These are phyloP conservation scores for Aspidoscelis tigris DNA, from an alignment of 2,113 vertebrate species.

Conservation along the genomic window DNA sequence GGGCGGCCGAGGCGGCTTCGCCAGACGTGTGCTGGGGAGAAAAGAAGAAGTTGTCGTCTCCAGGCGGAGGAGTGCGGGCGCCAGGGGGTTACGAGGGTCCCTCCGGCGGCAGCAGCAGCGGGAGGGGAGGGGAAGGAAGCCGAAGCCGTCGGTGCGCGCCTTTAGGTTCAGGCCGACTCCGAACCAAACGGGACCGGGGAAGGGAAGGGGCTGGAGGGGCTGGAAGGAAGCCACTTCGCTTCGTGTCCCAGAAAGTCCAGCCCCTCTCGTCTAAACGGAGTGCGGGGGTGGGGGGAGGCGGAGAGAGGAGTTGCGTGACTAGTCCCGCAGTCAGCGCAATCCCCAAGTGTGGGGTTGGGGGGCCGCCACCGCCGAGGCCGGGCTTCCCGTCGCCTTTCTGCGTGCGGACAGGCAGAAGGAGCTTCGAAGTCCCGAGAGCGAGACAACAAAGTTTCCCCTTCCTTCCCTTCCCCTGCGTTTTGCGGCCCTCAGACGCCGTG, in stretches of 20 bases:
- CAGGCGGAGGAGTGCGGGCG: neutral
- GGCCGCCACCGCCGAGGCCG: neutral
- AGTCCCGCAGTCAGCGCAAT: rapidly evolving
- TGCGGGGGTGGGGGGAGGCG: too few species aligned
- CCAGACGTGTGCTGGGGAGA: neutral
- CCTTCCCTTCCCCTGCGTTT: neutral
- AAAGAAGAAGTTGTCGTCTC: neutral
- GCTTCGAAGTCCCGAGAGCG: neutral
- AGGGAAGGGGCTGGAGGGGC: too few species aligned
- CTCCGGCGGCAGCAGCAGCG: too few species aligned
- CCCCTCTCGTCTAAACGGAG: neutral
- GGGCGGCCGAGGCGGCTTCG: constrained; percentile 5
- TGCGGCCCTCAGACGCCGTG: constrained; percentile 33
- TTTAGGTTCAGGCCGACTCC: too few species aligned
- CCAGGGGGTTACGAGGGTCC: neutral
- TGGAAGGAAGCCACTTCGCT: neutral
- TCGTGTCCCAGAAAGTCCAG: neutral
- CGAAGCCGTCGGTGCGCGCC: too few species aligned
- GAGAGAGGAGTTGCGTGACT: neutral
- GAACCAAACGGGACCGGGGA: neutral
- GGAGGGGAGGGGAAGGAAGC: neutral
- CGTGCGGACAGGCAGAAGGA: neutral
- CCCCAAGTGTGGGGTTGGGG: neutral
- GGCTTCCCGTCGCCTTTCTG: neutral
- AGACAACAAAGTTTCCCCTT: constrained; percentile 47